Percentiles rank a stretch among this genome's conserved stretches.
Conservation (phyloP, 2,797 vertebrate genomes). For the Poeciliopsis gracilis region DNA sequence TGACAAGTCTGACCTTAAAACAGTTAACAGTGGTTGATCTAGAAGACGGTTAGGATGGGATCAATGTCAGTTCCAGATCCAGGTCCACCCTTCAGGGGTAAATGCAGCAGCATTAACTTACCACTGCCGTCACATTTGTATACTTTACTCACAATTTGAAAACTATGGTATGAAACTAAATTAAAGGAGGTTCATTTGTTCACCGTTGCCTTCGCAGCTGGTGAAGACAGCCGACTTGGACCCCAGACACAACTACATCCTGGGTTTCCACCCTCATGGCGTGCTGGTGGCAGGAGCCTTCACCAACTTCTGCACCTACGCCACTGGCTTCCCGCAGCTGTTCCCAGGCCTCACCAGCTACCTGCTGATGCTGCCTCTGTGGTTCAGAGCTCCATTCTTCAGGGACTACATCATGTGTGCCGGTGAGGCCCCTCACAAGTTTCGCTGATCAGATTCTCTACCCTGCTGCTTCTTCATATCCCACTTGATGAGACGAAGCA, state of each 20-base stretch:
- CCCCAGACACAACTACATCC: conserved; percentile 87
- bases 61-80: too few relatives aligned
- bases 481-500: rapidly evolving
- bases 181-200: not conserved
- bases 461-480: not conserved
- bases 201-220: conserved; percentile 74
- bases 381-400: conserved; percentile 91
- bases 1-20: too few relatives aligned
- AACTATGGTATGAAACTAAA: not conserved
- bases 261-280: conserved; percentile 93
- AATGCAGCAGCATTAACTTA: too few relatives aligned
- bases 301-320: conserved; percentile 88
- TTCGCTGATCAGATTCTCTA: not conserved
- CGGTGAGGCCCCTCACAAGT: conserved; percentile 72
- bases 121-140: not conserved
- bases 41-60: too few relatives aligned
- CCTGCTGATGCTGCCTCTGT: conserved; percentile 90
- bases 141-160: not conserved
- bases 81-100: too few relatives aligned
- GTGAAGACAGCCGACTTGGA: conserved; percentile 91
- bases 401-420: conserved; percentile 90
- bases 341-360: conserved; percentile 87
- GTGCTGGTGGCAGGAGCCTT: conserved; percentile 89
- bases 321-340: conserved; percentile 82
- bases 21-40: too few relatives aligned